Conservation (phyloP, 2,888 invertebrate genomes). For the Diogma glabrata region DNA sequence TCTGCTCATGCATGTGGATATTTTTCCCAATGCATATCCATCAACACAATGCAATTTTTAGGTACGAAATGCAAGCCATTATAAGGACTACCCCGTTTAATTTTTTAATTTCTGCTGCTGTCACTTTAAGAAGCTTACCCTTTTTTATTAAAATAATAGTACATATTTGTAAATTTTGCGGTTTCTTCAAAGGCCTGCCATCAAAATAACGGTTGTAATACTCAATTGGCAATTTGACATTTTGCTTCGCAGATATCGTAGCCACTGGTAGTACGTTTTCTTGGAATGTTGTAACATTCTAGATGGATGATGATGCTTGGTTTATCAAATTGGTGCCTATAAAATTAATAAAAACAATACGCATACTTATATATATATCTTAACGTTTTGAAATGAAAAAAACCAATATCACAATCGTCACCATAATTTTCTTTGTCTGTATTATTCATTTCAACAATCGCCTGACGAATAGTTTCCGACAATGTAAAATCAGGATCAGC, state of each 20-base stretch:
- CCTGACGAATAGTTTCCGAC: background rate
- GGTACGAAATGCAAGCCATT: background rate
- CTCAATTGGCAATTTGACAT: background rate
- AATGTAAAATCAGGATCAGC: background rate
- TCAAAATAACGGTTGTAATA: too few relatives aligned
- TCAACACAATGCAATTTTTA: background rate
- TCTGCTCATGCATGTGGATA: background rate
- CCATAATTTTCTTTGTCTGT: background rate
- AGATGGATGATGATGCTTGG: background rate
- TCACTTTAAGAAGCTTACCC: constrained; percentile 1
- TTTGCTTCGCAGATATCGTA: background rate
- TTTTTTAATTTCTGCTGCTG: background rate
- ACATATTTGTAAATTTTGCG: background rate
- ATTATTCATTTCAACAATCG: background rate
- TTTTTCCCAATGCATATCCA: background rate
- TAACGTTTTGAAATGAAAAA: too few relatives aligned
- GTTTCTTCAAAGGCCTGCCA: background rate
- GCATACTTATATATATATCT: too few relatives aligned
- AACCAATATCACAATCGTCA: background rate
- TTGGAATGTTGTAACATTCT: background rate
- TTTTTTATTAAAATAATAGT: background rate
- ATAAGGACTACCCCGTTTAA: background rate
- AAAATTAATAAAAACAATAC: background rate
- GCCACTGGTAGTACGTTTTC: background rate
- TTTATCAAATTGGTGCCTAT: background rate